Evolutionary conservation across 2,113 vertebrate species (phyloP), one percentile per base, ranked within the genome.

Genomic region (Proteles cristata): DNA sequence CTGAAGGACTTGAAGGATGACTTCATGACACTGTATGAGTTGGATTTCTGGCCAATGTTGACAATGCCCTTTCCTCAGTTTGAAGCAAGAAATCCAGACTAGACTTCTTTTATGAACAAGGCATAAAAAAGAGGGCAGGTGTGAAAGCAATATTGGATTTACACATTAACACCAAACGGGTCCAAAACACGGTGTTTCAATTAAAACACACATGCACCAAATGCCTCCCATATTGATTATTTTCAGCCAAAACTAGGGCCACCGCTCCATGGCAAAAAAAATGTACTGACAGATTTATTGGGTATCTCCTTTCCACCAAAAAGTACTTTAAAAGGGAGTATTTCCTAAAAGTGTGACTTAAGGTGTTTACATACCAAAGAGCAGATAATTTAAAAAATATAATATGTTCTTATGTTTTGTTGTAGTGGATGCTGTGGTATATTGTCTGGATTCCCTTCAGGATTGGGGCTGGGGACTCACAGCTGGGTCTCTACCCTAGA

Each of bases 111-210:
- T 91, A 77, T 45, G 79, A 81, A 77, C 9, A 89, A 77, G 35
- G n/a, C 25, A 77, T 77, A 77, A 77, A 96, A 83, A 66, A 50
- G 63, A 90, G 50, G 77, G 76, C 23, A 95, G 96, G 93, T 97
- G 85, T 95, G 88, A 94, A 97, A 94, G 91, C 61, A 82, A n/a
- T 25, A 77, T 63, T 82, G 89, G 76, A 97, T 97, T 97, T 93
- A 88, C 85, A 94, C 93, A 94, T 91, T 94, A 93, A 97, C 93
- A 97, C 71, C 91, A 55, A 89, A 79, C 39, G 66, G 65, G 61
- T 88, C 65, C 86, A 82, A 93, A 90, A 71, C 81, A 94, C 26
- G 92, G 93, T 89, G 81, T 93, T 97, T 93, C 39, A 81, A 87
- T 91, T 95, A 93, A 94, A 79, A 31, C n/a, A 77, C 76, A 76